These are phyloP conservation scores for Metopolophium dirhodum DNA, from an alignment of 1,140 invertebrate genomes.

Conservation along the genomic window DNA sequence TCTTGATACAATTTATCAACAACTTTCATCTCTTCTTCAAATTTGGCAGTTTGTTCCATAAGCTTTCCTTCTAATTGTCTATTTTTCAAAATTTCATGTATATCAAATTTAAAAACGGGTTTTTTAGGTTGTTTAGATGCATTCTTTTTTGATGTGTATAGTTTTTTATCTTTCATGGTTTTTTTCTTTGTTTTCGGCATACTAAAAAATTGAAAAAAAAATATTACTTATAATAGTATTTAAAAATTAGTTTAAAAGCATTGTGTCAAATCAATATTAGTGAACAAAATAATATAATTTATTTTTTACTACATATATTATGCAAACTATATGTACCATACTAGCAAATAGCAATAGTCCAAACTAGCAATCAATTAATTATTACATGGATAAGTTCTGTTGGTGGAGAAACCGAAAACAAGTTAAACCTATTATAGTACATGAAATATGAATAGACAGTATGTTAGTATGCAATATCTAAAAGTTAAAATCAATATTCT, in stretches of 20 bases:
- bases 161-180: not conserved
- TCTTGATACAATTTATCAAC: not conserved
- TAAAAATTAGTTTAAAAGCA: not conserved
- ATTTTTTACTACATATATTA: not conserved
- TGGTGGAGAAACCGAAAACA: not conserved
- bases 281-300: too few species aligned
- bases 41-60: not conserved
- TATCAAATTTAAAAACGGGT: not conserved
- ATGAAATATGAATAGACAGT: not conserved
- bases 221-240: not conserved
- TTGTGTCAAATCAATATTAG: not conserved
- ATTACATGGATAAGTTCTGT: not conserved
- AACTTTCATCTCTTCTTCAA: not conserved
- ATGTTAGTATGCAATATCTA: too few species aligned
- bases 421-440: not conserved
- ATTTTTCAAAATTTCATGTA: not conserved
- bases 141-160: not conserved
- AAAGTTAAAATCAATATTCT: too few species aligned
- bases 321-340: not conserved
- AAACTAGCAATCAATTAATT: not conserved
- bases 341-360: not conserved
- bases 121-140: not conserved
- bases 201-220: not conserved
- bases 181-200: not conserved
- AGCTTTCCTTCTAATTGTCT: not conserved